A percentile compares a stretch with the other conserved stretches of the same genome.
Evolutionary conservation across 2,113 vertebrate species (phyloP).

Genomic region (Brachypodius melanocephalos): DNA sequence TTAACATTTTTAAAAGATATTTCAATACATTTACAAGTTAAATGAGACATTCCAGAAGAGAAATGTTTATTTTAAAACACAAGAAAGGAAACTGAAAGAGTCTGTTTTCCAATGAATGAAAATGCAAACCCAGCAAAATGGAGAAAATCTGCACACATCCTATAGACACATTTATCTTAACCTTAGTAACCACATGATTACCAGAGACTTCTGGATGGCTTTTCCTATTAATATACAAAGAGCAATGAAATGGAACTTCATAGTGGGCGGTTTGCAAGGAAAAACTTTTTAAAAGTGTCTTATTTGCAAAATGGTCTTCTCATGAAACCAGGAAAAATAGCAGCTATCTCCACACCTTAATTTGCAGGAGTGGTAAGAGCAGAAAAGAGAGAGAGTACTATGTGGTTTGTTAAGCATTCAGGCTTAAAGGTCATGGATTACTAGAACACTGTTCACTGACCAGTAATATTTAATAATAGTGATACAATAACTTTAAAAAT

Average conservation of each 20-base stretch:
- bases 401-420: not conserved
- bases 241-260: not conserved
- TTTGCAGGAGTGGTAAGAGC: not conserved
- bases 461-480: not conserved
- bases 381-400: not conserved
- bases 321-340: not conserved
- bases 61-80: constrained; percentile 16
- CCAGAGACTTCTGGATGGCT: not conserved
- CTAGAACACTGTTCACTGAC: not conserved
- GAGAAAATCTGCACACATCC: not conserved
- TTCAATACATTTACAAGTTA: not conserved
- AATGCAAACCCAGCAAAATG: not conserved
- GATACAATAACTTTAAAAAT: not conserved
- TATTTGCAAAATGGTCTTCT: not conserved
- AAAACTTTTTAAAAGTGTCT: not conserved
- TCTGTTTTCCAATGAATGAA: constrained; percentile 10
- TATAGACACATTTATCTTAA: not conserved
- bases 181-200: not conserved
- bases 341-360: not conserved
- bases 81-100: not conserved
- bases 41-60: not conserved
- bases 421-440: not conserved
- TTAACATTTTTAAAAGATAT: not conserved
- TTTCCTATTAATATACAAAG: not conserved
- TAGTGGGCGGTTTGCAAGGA: not conserved